phyloP scores from a whole-genome alignment of 1,140 invertebrate species.

The Popillia japonica region DNA sequence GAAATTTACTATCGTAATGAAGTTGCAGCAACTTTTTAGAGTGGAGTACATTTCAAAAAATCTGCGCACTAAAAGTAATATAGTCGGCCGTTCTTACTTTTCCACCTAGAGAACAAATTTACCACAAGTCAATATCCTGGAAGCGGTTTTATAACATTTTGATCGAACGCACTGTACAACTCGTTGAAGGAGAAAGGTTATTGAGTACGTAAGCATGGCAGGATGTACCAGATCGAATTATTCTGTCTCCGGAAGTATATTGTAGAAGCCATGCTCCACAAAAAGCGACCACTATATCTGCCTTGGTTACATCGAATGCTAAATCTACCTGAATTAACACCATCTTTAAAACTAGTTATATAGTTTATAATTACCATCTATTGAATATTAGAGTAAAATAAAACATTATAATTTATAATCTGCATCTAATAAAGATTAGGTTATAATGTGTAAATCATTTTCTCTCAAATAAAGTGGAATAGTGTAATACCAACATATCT shows the following conservation, averaged over 20 bases:
- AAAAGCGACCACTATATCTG: constrained; percentile 13
- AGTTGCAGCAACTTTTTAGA: no score
- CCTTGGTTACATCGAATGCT: not conserved
- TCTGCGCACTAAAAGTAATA: not conserved
- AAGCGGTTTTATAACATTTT: not conserved
- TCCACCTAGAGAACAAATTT: not conserved
- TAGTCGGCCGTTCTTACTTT: not conserved
- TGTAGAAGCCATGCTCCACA: constrained; percentile 38
- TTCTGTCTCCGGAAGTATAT: constrained; percentile 38
- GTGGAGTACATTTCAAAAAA: no score
- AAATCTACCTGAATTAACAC: not conserved
- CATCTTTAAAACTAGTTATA: not conserved
- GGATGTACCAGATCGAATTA: constrained; percentile 43
- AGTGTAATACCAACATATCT: no score
- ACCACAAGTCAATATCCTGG: not conserved
- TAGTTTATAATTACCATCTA: no score
- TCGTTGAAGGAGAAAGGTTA: constrained; percentile 37
- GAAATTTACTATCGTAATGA: no score
- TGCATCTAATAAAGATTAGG: no score
- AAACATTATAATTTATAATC: no score
- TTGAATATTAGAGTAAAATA: no score
- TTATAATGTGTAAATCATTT: no score
- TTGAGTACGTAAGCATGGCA: constrained; percentile 37
- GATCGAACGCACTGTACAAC: not conserved
- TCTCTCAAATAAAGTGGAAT: no score